phyloP scores from a whole-genome alignment of 2,888 invertebrate genomes.

The Oscheius sp. region DNA sequence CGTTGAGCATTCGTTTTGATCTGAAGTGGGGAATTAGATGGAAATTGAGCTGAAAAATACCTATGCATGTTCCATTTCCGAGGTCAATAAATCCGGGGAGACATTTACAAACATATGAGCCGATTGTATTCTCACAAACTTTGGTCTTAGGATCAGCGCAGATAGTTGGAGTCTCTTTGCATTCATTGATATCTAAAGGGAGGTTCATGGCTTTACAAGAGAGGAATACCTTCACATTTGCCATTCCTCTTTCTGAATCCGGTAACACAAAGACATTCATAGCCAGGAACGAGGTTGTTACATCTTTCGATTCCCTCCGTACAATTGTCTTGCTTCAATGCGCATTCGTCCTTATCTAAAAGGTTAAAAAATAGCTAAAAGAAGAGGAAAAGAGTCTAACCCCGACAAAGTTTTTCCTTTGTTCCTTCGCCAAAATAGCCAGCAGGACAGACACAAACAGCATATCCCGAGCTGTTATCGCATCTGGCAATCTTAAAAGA shows the following conservation, averaged over 20 bases:
- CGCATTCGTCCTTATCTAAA: constrained; percentile 24
- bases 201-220: no score
- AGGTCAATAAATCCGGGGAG: neutral
- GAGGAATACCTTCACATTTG: no score
- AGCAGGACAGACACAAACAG: constrained; percentile 3
- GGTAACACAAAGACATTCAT: constrained; percentile 9
- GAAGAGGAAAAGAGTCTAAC: neutral
- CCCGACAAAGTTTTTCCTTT: constrained; percentile 3
- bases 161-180: neutral
- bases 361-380: no score
- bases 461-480: constrained; percentile 6
- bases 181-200: constrained; percentile 17
- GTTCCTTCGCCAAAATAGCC: constrained; percentile 27
- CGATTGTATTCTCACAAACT: constrained; percentile 6
- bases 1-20: neutral
- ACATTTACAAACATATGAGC: constrained; percentile 3
- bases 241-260: constrained; percentile 3
- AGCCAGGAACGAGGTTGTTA: neutral
- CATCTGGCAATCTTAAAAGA: neutral
- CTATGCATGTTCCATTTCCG: neutral
- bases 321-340: constrained; percentile 9
- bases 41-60: neutral
- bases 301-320: neutral
- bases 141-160: neutral
- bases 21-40: neutral